Evolutionary conservation across 1,140 invertebrate species (phyloP).

Genomic region (Oedothorax gibbosus): DNA sequence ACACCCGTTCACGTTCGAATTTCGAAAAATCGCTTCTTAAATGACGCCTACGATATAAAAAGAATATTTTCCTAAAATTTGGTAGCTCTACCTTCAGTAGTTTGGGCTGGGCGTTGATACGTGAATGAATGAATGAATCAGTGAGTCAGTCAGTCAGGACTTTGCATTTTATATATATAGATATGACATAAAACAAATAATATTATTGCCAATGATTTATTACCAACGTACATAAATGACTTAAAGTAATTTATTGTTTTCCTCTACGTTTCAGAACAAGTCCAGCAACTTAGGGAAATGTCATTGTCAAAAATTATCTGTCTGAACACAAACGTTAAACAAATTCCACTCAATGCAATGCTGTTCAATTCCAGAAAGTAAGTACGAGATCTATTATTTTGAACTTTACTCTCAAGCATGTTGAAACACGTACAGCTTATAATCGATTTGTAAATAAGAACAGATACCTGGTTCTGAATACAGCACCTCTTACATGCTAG

Average conservation of each 20-base stretch:
- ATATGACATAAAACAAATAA: neutral
- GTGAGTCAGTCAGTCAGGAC: no score
- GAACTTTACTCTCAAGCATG: neutral
- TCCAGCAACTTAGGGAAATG: constrained; percentile 8
- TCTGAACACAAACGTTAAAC: neutral
- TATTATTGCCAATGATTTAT: neutral
- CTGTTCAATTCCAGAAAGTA: constrained; percentile 21
- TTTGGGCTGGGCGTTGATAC: no score
- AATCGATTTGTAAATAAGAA: neutral
- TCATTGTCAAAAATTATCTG: constrained; percentile 25
- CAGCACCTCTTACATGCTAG: no score
- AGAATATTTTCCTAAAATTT: no score
- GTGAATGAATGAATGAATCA: no score
- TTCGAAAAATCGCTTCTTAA: no score
- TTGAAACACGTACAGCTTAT: neutral
- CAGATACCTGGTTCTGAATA: neutral
- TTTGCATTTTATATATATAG: no score
- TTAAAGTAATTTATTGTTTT: neutral
- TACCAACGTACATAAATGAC: neutral
- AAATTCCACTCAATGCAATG: constrained; percentile 23
- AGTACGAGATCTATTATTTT: neutral
- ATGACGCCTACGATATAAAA: no score
- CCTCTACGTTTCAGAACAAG: constrained; percentile 2
- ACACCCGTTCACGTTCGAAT: no score
- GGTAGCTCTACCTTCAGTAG: no score